Evolutionary conservation across 2,113 vertebrate genomes (phyloP).

Genomic region (Thalassarche chlororhynchos): DNA sequence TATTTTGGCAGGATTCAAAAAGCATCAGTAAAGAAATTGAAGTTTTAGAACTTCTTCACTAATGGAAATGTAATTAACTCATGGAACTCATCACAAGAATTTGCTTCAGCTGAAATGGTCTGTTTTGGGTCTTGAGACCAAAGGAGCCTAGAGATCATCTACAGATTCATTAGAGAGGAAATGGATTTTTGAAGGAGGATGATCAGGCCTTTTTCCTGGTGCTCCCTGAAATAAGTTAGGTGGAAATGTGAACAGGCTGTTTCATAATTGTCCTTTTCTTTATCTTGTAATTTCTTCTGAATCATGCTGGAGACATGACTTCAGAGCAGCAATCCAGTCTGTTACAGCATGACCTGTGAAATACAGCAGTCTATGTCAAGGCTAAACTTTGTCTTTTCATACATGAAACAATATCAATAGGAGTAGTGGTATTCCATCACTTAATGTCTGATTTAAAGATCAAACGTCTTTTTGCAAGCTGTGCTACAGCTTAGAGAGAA

Average conservation of each 20-base stretch:
- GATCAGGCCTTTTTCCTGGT: background rate
- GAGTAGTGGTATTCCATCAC: background rate
- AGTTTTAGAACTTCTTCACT: slow-evolving; percentile 31
- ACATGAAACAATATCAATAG: background rate
- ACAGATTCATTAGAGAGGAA: background rate
- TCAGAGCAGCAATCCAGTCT: background rate
- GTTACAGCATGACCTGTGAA: background rate
- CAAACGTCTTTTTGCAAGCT: background rate
- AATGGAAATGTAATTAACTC: slow-evolving; percentile 54
- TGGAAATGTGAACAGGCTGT: slow-evolving; percentile 15
- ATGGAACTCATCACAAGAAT: background rate
- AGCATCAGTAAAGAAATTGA: background rate
- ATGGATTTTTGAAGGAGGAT: background rate
- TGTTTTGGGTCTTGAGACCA: background rate
- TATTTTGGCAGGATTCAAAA: background rate
- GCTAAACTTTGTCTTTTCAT: background rate
- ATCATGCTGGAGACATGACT: background rate
- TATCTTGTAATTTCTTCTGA: slow-evolving; percentile 35
- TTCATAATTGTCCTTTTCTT: slow-evolving; percentile 56
- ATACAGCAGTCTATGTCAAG: background rate
- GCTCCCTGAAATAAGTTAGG: background rate
- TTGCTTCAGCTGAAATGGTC: background rate
- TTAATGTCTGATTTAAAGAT: background rate
- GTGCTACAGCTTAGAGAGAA: background rate
- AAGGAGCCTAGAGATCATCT: background rate